Conservation (phyloP, 2,888 invertebrate genomes). For the Pollenia griseotomentosa region DNA sequence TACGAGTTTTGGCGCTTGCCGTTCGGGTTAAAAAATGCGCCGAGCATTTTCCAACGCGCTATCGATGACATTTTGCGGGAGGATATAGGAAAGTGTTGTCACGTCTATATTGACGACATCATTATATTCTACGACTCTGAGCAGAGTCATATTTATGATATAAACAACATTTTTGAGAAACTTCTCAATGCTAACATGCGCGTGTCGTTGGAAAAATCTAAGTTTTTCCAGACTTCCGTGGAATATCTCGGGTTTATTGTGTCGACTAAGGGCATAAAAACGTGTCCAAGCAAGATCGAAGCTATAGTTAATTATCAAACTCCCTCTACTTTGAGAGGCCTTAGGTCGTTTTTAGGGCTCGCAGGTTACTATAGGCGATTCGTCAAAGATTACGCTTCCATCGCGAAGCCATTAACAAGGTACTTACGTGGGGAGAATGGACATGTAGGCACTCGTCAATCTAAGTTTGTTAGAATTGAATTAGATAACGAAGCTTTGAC, state of each 20-base stretch:
- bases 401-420: not conserved
- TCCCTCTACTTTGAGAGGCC: too few relatives aligned
- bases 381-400: not conserved
- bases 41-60: slow-evolving; percentile 11
- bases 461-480: not conserved
- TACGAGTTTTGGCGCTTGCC: not conserved
- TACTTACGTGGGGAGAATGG: not conserved
- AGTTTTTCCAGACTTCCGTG: too few relatives aligned
- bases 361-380: too few relatives aligned
- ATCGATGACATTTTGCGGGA: too few relatives aligned
- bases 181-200: not conserved
- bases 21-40: slow-evolving; percentile 9
- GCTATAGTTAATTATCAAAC: too few relatives aligned
- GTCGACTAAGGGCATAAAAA: too few relatives aligned
- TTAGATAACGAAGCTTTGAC: not conserved
- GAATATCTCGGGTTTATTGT: too few relatives aligned
- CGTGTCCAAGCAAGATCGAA: too few relatives aligned
- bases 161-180: too few relatives aligned
- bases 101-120: not conserved
- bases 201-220: too few relatives aligned
- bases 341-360: too few relatives aligned
- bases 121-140: slow-evolving; percentile 3
- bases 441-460: not conserved
- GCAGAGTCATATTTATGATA: too few relatives aligned
- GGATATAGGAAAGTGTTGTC: slow-evolving; percentile 5